Conservation (phyloP, 2,797 vertebrate species). For the Hephaestus fuliginosus region DNA sequence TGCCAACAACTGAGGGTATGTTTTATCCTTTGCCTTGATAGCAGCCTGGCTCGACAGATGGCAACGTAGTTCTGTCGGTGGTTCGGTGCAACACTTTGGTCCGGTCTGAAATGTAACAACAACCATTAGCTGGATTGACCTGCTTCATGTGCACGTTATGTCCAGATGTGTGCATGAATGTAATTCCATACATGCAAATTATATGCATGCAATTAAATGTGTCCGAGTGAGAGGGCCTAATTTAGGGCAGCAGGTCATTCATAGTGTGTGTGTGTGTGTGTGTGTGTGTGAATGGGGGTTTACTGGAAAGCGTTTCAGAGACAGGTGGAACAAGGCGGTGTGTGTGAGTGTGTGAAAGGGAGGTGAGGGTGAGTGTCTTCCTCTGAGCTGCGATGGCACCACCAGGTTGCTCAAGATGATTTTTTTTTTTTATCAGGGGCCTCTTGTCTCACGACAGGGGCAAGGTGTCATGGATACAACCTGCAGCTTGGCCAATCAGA, state of each 20-base stretch:
- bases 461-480: slow-evolving; percentile 11
- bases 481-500: slow-evolving; percentile 15
- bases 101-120: too few relatives aligned
- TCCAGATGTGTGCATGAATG: not conserved
- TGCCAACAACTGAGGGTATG: too few relatives aligned
- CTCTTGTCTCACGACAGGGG: not conserved
- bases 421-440: not conserved
- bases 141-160: too few relatives aligned
- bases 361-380: not conserved
- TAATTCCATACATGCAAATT: not conserved
- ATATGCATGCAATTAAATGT: not conserved
- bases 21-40: too few relatives aligned
- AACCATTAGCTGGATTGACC: too few relatives aligned
- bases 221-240: not conserved
- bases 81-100: too few relatives aligned
- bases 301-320: slow-evolving; percentile 9
- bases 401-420: not conserved
- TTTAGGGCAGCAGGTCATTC: slow-evolving; percentile 36
- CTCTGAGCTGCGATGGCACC: slow-evolving; percentile 1
- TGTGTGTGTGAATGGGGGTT: not conserved
- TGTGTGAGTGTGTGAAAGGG: not conserved
- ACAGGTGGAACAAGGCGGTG: slow-evolving; percentile 2
- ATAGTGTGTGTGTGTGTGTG: not conserved
- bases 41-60: too few relatives aligned
- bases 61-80: too few relatives aligned